phyloP scores from a whole-genome alignment of 2,797 vertebrate genomes.

The Lateolabrax maculatus region DNA sequence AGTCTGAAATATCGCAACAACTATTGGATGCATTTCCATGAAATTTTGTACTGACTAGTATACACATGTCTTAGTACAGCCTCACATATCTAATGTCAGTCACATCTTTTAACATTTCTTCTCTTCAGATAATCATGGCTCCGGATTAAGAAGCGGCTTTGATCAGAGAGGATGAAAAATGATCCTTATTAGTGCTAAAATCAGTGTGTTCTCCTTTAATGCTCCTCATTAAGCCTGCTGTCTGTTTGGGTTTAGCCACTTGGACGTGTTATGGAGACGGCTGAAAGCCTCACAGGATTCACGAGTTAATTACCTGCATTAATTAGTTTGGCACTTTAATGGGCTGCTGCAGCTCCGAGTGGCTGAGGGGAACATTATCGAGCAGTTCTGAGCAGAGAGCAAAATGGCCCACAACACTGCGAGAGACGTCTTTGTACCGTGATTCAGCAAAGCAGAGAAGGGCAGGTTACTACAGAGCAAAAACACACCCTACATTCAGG shows the following conservation, averaged over 20 bases:
- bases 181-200: constrained; percentile 62
- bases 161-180: constrained; percentile 67
- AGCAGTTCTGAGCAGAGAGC: constrained; percentile 28
- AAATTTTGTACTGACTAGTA: not conserved
- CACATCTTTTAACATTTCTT: constrained; percentile 13
- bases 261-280: constrained; percentile 55
- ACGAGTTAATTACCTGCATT: constrained; percentile 80
- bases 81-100: constrained; percentile 17
- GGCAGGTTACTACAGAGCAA: constrained; percentile 46
- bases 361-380: constrained; percentile 46
- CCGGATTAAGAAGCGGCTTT: constrained; percentile 66
- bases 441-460: constrained; percentile 63
- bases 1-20: constrained; percentile 16
- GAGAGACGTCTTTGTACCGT: constrained; percentile 13
- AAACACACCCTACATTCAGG: constrained; percentile 40
- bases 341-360: constrained; percentile 56
- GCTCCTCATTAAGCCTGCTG: constrained; percentile 63
- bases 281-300: constrained; percentile 65
- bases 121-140: constrained; percentile 26
- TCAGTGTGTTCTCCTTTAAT: constrained; percentile 63
- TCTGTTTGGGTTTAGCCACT: constrained; percentile 69
- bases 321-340: constrained; percentile 81
- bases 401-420: constrained; percentile 38
- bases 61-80: not conserved
- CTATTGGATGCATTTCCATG: not conserved